Evolutionary conservation across 2,113 vertebrate species (phyloP).

Genomic region (Mirza zaza): DNA sequence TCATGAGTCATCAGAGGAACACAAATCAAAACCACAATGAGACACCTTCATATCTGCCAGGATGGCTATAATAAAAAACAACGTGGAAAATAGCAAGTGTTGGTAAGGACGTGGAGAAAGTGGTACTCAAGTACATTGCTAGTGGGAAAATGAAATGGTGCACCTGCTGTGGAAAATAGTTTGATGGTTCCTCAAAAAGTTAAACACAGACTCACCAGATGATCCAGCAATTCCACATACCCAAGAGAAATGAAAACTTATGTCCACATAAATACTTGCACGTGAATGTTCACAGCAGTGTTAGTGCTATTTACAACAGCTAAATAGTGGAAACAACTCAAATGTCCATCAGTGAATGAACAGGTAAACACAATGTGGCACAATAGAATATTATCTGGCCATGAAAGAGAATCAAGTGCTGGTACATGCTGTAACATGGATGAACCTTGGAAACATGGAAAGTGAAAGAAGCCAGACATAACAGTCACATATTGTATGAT

Average conservation of each 20-base stretch:
- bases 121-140: fast-evolving
- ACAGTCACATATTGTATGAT: fast-evolving
- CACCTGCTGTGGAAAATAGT: neutral
- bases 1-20: neutral
- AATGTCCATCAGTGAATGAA: neutral
- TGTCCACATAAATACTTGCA: neutral
- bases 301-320: neutral
- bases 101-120: neutral
- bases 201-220: neutral
- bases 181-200: neutral
- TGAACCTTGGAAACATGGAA: neutral
- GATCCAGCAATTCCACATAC: neutral
- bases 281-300: neutral
- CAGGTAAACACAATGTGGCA: neutral
- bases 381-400: neutral
- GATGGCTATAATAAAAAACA: neutral
- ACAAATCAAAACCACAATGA: neutral
- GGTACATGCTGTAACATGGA: fast-evolving
- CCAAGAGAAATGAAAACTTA: neutral
- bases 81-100: fast-evolving
- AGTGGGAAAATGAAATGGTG: neutral
- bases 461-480: neutral
- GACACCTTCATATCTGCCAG: neutral
- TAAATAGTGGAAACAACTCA: neutral
- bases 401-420: neutral